phyloP scores from a whole-genome alignment of 2,888 invertebrate genomes.

The Lasioglossum lativentre region DNA sequence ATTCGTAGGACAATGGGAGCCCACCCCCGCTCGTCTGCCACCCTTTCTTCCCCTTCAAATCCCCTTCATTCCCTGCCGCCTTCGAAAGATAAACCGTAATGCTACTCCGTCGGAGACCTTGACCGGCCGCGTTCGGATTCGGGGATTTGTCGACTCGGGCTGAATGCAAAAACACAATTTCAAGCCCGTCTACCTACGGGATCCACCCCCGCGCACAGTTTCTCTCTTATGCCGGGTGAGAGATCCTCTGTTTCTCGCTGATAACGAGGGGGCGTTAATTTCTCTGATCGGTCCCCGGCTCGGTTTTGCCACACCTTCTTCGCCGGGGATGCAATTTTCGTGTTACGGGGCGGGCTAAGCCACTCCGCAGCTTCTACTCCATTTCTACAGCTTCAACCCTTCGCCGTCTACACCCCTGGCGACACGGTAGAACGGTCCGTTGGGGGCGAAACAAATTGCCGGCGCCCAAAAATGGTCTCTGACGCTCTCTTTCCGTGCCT shows the following conservation, averaged over 20 bases:
- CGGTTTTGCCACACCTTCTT: constrained; percentile 43
- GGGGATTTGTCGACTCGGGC: constrained; percentile 55
- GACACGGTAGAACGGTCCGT: background rate
- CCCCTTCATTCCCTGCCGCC: constrained; percentile 67
- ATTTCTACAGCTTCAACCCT: constrained; percentile 28
- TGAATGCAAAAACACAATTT: constrained; percentile 68
- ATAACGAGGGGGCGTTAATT: constrained; percentile 70
- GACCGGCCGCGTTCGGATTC: constrained; percentile 66
- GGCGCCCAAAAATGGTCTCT: background rate
- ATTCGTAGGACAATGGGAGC: constrained; percentile 58
- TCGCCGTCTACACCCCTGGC: background rate
- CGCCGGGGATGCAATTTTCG: constrained; percentile 50
- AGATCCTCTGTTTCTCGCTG: constrained; percentile 48
- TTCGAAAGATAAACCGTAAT: constrained; percentile 72
- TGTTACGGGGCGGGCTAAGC: constrained; percentile 44
- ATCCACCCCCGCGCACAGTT: background rate
- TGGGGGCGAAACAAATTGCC: background rate
- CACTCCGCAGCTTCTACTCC: constrained; percentile 19
- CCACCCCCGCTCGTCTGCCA: constrained; percentile 5
- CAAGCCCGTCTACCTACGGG: constrained; percentile 31
- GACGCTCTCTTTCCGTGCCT: background rate
- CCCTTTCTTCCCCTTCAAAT: constrained; percentile 63
- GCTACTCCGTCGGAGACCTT: constrained; percentile 63
- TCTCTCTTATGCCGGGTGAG: background rate
- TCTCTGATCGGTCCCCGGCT: constrained; percentile 62